phyloP scores from a whole-genome alignment of 1,140 invertebrate genomes.

The Aphaenogaster rudis region DNA sequence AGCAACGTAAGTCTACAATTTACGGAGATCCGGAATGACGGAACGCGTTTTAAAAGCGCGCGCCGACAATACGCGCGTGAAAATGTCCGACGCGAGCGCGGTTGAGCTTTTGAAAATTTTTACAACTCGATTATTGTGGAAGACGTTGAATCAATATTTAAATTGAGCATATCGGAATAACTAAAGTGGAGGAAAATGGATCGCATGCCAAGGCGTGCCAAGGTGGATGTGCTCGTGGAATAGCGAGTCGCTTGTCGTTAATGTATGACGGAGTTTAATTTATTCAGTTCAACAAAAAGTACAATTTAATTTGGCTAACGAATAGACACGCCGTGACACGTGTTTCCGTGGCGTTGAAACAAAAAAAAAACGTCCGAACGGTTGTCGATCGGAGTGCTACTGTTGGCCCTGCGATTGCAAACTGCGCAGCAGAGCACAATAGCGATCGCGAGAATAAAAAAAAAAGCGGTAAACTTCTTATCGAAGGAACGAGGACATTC shows the following conservation, averaged over 20 bases:
- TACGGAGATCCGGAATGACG: background rate
- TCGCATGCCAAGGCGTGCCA: background rate
- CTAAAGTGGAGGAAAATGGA: background rate
- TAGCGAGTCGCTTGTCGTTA: background rate
- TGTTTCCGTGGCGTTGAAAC: slow-evolving; percentile 11
- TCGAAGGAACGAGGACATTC: background rate
- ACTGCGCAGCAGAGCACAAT: background rate
- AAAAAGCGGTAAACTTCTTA: background rate
- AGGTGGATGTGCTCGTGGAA: background rate
- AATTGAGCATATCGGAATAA: background rate
- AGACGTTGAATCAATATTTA: slow-evolving; percentile 4
- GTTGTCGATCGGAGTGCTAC: slow-evolving; percentile 7
- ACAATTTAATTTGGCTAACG: background rate
- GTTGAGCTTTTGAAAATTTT: slow-evolving; percentile 16
- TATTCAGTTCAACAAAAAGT: background rate
- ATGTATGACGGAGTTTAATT: slow-evolving; percentile 18
- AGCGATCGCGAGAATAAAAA: background rate
- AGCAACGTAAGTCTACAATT: slow-evolving; percentile 15
- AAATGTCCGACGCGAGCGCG: slow-evolving; percentile 15
- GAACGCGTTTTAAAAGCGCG: slow-evolving; percentile 1
- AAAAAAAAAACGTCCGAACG: background rate
- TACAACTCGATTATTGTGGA: background rate
- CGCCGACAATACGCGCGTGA: background rate
- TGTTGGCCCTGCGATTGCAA: slow-evolving; percentile 4
- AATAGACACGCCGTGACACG: background rate